Evolutionary conservation across 2,888 invertebrate species (phyloP), one percentile per base, ranked within the genome.

Genomic region (Papilio protenor): DNA sequence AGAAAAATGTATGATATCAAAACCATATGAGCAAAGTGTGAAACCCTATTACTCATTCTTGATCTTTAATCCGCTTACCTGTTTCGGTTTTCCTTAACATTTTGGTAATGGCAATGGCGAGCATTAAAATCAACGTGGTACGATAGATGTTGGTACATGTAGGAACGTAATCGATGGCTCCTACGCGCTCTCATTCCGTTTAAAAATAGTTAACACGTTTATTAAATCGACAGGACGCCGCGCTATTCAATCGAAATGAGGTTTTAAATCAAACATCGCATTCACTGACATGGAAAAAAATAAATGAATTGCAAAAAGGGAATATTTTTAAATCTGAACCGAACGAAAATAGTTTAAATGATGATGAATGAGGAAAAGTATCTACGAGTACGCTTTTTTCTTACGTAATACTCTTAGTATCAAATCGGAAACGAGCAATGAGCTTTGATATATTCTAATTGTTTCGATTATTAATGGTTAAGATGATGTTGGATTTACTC

Each of bases 191-290:
- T 55, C 75, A 40, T 75, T 75, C 66, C 75, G 49, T 64, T 75
- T 75, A 75, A 75, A 75, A 75, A 75, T 75, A 75, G 75, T 75
- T 66, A 49, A 66, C 64, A 52, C 64, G 75, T 66, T 75, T 75
- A 75, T 66, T 75, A 75, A 75, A 75, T 75, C 52, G 52, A 64
- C 64, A 66, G 52, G 66, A 75, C 66, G 75, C 64, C 49, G 27
- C 52, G 75, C 66, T 75, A 75, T 69, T 75, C 66, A 66, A 66
- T 66, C 66, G 66, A 75, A 75, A 75, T 66, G 23, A 55, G 75
- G 49, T 75, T 66, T 75, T 66, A 66, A 55, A 75, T 52, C 49
- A 52, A 33, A 73, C 73, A 75, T 33, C 18, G n/a, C 18, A 16
- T 73, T 23, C 47, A 73, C n/a, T 66, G 33, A 64, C 21, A 66